These are phyloP conservation scores for Eumaeus atala DNA, from an alignment of 1,140 invertebrate species.

Conservation along the genomic window DNA sequence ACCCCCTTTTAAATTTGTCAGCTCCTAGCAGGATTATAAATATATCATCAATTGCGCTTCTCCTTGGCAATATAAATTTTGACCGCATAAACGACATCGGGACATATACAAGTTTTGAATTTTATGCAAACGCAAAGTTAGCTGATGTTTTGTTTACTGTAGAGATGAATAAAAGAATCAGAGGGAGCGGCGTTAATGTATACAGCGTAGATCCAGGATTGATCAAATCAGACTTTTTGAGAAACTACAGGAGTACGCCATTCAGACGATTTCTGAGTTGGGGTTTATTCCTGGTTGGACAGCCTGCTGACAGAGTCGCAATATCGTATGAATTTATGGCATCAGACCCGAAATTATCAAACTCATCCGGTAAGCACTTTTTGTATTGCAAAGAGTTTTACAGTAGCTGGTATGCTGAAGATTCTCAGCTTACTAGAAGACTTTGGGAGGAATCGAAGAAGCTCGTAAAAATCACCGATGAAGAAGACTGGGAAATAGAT, in stretches of 20 bases:
- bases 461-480: conserved; percentile 27
- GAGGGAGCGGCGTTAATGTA: conserved; percentile 77
- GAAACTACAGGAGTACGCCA: conserved; percentile 73
- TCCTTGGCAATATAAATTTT: conserved; percentile 80
- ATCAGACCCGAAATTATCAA: conserved; percentile 74
- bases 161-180: conserved; percentile 77
- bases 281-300: conserved; percentile 42
- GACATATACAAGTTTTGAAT: conserved; percentile 54
- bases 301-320: conserved; percentile 77
- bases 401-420: conserved; percentile 34
- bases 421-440: conserved; percentile 28
- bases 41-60: conserved; percentile 60
- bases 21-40: conserved; percentile 76
- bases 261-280: conserved; percentile 44
- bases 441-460: conserved; percentile 37
- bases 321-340: conserved; percentile 82
- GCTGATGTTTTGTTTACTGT: conserved; percentile 81
- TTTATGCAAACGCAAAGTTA: conserved; percentile 85
- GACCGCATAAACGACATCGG: conserved; percentile 75
- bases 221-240: conserved; percentile 82
- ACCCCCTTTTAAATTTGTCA: conserved; percentile 74
- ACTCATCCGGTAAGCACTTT: conserved; percentile 76
- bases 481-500: conserved; percentile 32
- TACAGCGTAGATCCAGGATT: conserved; percentile 88
- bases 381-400: conserved; percentile 69